Conservation (phyloP, 2,888 invertebrate genomes). For the Theodoxus fluviatilis region DNA sequence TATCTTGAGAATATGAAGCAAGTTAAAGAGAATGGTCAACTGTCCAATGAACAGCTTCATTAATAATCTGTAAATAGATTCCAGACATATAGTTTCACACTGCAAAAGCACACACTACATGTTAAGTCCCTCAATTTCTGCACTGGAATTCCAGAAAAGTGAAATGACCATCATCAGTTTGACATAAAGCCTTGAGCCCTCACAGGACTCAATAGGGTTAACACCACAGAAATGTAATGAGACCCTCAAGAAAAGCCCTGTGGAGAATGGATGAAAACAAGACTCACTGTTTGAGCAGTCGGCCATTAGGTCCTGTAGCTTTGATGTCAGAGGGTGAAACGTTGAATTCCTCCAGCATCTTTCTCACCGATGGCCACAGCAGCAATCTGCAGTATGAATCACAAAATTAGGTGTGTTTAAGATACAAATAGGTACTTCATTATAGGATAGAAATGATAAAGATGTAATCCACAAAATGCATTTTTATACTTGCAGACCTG, state of each 20-base stretch:
- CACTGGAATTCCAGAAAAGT: no score
- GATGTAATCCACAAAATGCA: no score
- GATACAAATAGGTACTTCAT: no score
- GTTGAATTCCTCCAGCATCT: slow-evolving; percentile 71
- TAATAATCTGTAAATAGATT: no score
- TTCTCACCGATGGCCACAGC: slow-evolving; percentile 72
- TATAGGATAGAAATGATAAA: no score
- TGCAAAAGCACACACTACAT: no score
- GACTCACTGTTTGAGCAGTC: slow-evolving; percentile 72
- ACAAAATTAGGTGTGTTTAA: neutral
- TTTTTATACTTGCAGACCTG: no score
- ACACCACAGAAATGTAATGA: slow-evolving; percentile 5
- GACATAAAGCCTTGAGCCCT: neutral
- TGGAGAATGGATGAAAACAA: neutral
- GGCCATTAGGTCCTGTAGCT: slow-evolving; percentile 72
- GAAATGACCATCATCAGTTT: no score
- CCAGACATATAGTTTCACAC: no score
- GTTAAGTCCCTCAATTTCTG: no score
- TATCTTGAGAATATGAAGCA: neutral
- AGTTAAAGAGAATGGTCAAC: neutral
- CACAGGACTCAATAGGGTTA: slow-evolving; percentile 16
- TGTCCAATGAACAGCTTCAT: no score
- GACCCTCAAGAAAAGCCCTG: no score
- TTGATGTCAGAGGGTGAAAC: slow-evolving; percentile 66
- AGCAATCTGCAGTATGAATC: slow-evolving; percentile 26